These are phyloP conservation scores for Pseudopleuronectes americanus DNA, from an alignment of 2,797 vertebrate species.

Conservation along the genomic window DNA sequence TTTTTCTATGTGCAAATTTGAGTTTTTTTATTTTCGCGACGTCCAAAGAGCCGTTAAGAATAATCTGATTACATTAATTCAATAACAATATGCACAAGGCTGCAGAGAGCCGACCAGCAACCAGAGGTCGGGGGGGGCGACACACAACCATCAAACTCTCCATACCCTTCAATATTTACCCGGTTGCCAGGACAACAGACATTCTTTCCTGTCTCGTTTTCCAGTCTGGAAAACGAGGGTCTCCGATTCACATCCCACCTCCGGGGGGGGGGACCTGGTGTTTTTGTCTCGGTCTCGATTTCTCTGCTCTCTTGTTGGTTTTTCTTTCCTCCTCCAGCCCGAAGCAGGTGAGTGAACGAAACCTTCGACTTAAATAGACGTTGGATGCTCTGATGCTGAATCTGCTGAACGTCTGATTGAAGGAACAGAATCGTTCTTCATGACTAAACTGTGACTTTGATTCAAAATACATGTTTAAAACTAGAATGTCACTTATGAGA, in stretches of 20 bases:
- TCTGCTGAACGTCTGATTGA: not conserved
- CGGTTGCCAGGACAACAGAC: slow-evolving; percentile 74
- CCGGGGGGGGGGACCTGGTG: not conserved
- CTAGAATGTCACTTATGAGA: too few relatives aligned
- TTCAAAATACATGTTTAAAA: too few relatives aligned
- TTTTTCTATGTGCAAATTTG: too few relatives aligned
- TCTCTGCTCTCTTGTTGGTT: not conserved
- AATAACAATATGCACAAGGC: not conserved
- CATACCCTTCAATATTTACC: slow-evolving; percentile 88
- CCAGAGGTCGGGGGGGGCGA: slow-evolving; percentile 37
- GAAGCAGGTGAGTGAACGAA: slow-evolving; percentile 37
- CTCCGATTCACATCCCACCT: slow-evolving; percentile 40
- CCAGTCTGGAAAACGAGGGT: slow-evolving; percentile 53
- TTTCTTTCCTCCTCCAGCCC: not conserved
- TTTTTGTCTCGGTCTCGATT: slow-evolving; percentile 9
- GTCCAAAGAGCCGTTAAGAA: not conserved
- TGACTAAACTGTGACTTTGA: too few relatives aligned
- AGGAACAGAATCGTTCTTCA: too few relatives aligned
- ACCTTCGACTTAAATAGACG: too few relatives aligned
- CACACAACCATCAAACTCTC: slow-evolving; percentile 61
- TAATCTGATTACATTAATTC: not conserved
- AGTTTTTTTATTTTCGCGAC: not conserved
- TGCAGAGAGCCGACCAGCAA: not conserved
- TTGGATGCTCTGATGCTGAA: not conserved
- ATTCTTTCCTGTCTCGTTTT: slow-evolving; percentile 52